These are phyloP conservation scores for Ennomos fuscantarius DNA, from an alignment of 2,888 invertebrate genomes.

Conservation along the genomic window DNA sequence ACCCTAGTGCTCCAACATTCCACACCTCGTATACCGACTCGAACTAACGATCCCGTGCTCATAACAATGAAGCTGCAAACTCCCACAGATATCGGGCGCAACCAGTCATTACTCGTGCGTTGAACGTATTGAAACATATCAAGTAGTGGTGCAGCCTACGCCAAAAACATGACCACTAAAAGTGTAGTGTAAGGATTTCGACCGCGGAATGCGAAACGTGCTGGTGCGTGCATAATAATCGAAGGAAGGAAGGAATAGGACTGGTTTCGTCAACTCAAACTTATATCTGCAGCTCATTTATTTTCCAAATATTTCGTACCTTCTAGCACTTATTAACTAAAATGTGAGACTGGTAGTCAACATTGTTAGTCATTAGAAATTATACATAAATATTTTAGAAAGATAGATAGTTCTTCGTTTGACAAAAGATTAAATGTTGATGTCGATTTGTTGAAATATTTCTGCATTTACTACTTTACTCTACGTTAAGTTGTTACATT, in stretches of 20 bases:
- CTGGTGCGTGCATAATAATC: conserved; percentile 43
- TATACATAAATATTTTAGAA: conserved; percentile 80
- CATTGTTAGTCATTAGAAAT: conserved; percentile 82
- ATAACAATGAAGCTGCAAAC: conserved; percentile 73
- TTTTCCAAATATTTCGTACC: conserved; percentile 77
- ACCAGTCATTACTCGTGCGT: conserved; percentile 75
- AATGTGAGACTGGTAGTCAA: conserved; percentile 85
- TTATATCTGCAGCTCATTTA: conserved; percentile 74
- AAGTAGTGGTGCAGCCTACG: conserved; percentile 79
- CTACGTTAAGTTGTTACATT: conserved; percentile 70
- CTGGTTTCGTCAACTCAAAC: conserved; percentile 75
- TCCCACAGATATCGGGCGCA: conserved; percentile 71
- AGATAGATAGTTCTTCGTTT: conserved; percentile 75
- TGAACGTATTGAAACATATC: conserved; percentile 82
- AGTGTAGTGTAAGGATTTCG: conserved; percentile 78
- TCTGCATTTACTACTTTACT: conserved; percentile 70
- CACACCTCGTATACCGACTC: conserved; percentile 57
- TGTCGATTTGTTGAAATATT: conserved; percentile 71
- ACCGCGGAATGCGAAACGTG: conserved; percentile 57
- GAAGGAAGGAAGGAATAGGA: conserved; percentile 62
- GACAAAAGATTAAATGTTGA: conserved; percentile 68
- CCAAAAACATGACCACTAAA: conserved; percentile 74
- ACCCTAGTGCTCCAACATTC: conserved; percentile 60
- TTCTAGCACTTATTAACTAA: conserved; percentile 83
- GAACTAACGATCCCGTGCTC: conserved; percentile 61